Evolutionary conservation across 2,888 invertebrate genomes (phyloP).

Genomic region (Drosophila leonis): DNA sequence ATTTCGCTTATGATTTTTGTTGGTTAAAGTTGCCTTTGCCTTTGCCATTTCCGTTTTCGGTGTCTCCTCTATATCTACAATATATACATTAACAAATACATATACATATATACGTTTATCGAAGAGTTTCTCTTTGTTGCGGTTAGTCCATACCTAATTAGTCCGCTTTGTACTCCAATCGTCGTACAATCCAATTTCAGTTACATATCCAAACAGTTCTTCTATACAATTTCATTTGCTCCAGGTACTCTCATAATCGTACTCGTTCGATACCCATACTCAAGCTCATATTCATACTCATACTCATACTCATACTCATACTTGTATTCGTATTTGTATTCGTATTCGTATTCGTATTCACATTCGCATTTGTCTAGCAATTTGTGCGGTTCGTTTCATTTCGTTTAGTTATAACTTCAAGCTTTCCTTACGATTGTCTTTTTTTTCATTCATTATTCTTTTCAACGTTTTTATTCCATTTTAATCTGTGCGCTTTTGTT

Average conservation of each 20-base stretch:
- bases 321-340: neutral
- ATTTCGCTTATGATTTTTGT: neutral
- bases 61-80: slow-evolving; percentile 31
- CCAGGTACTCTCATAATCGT: slow-evolving; percentile 9
- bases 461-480: slow-evolving; percentile 47
- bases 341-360: slow-evolving; percentile 5
- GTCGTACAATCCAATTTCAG: slow-evolving; percentile 36
- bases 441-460: slow-evolving; percentile 21
- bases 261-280: neutral
- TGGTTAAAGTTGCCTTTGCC: slow-evolving; percentile 1
- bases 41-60: slow-evolving; percentile 10
- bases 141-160: slow-evolving; percentile 36
- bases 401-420: slow-evolving; percentile 27
- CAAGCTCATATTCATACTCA: neutral
- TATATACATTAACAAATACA: neutral
- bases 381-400: slow-evolving; percentile 42
- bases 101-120: neutral
- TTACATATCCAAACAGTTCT: slow-evolving; percentile 13
- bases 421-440: slow-evolving; percentile 33
- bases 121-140: slow-evolving; percentile 25
- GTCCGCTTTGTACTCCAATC: slow-evolving; percentile 36
- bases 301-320: neutral
- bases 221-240: slow-evolving; percentile 38
- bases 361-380: slow-evolving; percentile 30
- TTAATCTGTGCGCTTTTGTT: slow-evolving; percentile 58